Evolutionary conservation across 2,113 vertebrate genomes (phyloP).

Genomic region (Oenanthe oenanthe): DNA sequence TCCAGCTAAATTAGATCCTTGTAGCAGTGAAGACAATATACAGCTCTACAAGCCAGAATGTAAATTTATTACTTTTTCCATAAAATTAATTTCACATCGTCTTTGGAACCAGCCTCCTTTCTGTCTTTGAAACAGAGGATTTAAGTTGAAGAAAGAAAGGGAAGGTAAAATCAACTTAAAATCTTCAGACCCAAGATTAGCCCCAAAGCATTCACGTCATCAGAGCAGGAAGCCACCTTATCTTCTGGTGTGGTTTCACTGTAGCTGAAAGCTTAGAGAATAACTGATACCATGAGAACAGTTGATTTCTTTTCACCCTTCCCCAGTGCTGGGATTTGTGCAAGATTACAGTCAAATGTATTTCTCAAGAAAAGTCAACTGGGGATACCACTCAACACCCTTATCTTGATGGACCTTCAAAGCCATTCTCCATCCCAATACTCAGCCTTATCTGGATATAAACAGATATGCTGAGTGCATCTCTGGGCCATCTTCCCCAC

Average conservation of each 20-base stretch:
- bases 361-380: slow-evolving; percentile 19
- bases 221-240: background rate
- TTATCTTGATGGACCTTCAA: slow-evolving; percentile 31
- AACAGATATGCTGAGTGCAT: background rate
- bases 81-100: background rate
- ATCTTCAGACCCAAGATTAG: background rate
- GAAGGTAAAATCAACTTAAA: background rate
- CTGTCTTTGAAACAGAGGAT: background rate
- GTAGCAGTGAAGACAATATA: background rate
- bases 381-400: background rate
- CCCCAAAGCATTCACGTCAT: background rate
- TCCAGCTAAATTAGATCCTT: background rate
- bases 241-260: slow-evolving; percentile 4
- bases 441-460: slow-evolving; percentile 9
- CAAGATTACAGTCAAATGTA: background rate
- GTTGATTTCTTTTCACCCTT: slow-evolving; percentile 26
- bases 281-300: slow-evolving; percentile 8
- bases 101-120: background rate
- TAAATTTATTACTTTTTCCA: background rate
- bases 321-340: background rate
- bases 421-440: background rate
- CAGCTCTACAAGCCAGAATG: background rate
- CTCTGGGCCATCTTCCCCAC: background rate
- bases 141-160: background rate
- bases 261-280: background rate